phyloP scores from a whole-genome alignment of 2,888 invertebrate genomes.

The Pocota personata region DNA sequence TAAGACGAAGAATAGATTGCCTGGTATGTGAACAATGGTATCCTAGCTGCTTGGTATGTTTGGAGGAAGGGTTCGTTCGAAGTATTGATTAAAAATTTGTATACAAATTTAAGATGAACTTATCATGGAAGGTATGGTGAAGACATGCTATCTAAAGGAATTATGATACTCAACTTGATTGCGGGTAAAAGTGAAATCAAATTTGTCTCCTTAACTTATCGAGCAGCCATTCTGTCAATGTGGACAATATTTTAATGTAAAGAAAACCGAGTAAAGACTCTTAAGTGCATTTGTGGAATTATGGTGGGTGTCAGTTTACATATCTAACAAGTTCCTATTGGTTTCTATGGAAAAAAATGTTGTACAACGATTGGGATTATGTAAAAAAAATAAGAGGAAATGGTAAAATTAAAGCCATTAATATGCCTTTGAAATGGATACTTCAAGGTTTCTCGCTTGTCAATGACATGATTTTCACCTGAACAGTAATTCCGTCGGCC shows the following conservation, averaged over 20 bases:
- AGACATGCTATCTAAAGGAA: not conserved
- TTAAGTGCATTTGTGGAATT: not conserved
- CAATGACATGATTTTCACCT: no score
- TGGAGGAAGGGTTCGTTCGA: not conserved
- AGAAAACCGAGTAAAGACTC: not conserved
- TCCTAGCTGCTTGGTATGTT: not conserved
- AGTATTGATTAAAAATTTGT: constrained; percentile 6
- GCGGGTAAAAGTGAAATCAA: not conserved
- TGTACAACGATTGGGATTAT: no score
- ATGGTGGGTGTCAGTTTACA: not conserved
- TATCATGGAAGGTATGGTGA: not conserved
- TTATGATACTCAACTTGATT: not conserved
- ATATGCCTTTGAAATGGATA: no score
- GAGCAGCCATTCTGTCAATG: not conserved
- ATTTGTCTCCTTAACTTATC: not conserved
- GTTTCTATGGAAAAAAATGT: not conserved
- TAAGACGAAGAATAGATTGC: constrained; percentile 17
- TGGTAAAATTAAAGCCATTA: no score
- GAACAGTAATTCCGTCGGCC: no score
- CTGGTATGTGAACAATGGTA: constrained; percentile 24
- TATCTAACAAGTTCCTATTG: not conserved
- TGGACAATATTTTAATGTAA: not conserved
- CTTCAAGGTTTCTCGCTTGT: no score
- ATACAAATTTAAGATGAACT: constrained; percentile 1
- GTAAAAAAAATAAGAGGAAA: no score